Base-by-base conservation (phyloP, 2,797 vertebrate species). In the Chloroceryle inda region DNA sequence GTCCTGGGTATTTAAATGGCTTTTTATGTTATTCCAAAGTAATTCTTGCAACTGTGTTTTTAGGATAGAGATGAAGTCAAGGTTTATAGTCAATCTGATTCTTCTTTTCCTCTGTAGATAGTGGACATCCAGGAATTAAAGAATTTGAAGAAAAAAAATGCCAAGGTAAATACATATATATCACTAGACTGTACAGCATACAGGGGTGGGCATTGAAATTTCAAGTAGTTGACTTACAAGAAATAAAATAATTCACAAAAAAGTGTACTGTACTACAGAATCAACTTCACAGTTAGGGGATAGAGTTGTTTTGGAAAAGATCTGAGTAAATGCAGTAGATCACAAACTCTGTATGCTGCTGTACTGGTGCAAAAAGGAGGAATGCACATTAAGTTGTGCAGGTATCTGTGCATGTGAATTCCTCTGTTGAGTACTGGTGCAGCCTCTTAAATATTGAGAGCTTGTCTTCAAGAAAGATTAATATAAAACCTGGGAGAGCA, bases 71-170 rank as follows among this genome's bases (percentile, higher is more conserved):
- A 18, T 79, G 63, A 91, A 81, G 31, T 67, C 8, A 19, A 58
- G 24, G 10, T 72, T 23, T 40, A 5, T 27, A 16, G 9, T 81
- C 52, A 67, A 26, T 38, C 33, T 72, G 89, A 92, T 72, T 44
- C 18, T 87, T 77, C 31, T 81, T 85, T 83, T 93, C 77, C 56
- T 86, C 35, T 96, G 27, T 78, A 98, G 98, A 97, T 98, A 94
- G 62, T 16, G 22, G 95, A 95, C 86, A 68, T 67, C 56, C 97
- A 97, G 71, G 90, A 95, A 83, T 59, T 98, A 66, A 97, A 94
- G 93, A 94, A 94, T 15, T 45, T 75, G 66, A 98, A 98, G 96
- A 96, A 93, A 79, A 98, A 96, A 95, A 98, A 98, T 61, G 63
- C 89, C 19, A 98, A 98, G 98, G 98, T 98, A 97, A 98, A 53